phyloP scores from a whole-genome alignment of 2,797 vertebrate genomes.

The Amphiprion clarkii region DNA sequence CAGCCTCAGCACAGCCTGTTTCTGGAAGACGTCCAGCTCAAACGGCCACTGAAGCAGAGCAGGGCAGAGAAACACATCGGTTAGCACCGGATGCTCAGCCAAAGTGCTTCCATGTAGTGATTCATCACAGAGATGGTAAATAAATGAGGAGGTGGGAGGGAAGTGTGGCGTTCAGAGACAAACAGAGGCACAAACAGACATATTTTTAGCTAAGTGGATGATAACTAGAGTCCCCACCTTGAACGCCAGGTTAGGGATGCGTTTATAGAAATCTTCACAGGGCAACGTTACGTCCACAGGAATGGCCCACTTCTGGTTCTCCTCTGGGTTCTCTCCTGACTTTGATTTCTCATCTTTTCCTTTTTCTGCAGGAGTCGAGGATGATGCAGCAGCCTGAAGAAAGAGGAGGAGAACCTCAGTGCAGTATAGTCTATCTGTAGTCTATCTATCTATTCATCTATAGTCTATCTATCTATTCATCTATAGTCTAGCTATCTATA shows the following conservation, averaged over 20 bases:
- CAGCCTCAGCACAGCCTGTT: constrained; percentile 92
- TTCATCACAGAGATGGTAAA: constrained; percentile 4
- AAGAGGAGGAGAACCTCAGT: constrained; percentile 10
- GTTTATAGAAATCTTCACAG: constrained; percentile 92
- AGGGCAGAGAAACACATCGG: constrained; percentile 20
- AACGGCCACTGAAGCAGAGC: constrained; percentile 89
- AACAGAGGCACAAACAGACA: background rate
- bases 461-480: no score
- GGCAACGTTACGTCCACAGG: constrained; percentile 88
- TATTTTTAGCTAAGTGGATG: background rate
- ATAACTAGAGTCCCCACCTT: constrained; percentile 64
- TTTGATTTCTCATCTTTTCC: constrained; percentile 71
- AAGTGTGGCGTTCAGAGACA: background rate
- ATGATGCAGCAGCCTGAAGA: constrained; percentile 70
- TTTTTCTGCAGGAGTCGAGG: constrained; percentile 45
- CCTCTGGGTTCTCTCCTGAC: constrained; percentile 64
- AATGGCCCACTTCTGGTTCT: constrained; percentile 91
- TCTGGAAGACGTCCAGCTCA: constrained; percentile 94
- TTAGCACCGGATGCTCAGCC: background rate
- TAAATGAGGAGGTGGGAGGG: background rate
- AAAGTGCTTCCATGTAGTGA: constrained; percentile 11
- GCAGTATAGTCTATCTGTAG: background rate
- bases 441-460: no score
- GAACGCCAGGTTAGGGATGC: constrained; percentile 90
- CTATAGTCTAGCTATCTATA: no score